These are phyloP conservation scores for Rachycentron canadum DNA, from an alignment of 2,797 vertebrate genomes.

Conservation along the genomic window DNA sequence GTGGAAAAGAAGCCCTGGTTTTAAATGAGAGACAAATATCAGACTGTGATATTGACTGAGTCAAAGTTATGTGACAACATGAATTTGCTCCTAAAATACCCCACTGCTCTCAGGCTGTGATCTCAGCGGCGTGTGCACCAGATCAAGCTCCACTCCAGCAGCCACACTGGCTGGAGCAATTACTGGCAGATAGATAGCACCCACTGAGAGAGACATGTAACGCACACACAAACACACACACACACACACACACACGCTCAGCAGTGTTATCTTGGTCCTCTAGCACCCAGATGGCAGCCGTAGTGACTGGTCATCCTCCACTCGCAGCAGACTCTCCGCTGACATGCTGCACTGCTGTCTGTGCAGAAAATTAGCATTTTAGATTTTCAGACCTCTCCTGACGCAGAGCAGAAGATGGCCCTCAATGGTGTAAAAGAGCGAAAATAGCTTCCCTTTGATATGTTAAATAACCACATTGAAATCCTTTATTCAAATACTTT, in stretches of 20 bases:
- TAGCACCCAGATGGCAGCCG: conserved; percentile 48
- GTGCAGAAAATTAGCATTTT: background rate
- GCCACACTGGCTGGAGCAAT: conserved; percentile 29
- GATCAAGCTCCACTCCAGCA: conserved; percentile 21
- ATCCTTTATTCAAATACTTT: background rate
- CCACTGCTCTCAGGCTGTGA: conserved; percentile 20
- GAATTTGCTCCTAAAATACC: conserved; percentile 28
- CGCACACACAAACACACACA: background rate
- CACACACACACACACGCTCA: conserved; percentile 9
- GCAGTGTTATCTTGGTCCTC: conserved; percentile 17
- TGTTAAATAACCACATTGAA: background rate
- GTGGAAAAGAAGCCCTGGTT: background rate
- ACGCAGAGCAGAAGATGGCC: background rate
- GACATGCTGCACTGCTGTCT: conserved; percentile 18
- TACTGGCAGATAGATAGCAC: conserved; percentile 28
- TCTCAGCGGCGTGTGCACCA: conserved; percentile 5
- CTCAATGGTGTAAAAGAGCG: background rate
- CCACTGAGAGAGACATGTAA: conserved; percentile 8
- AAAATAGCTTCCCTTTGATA: background rate
- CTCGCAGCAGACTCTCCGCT: conserved; percentile 28
- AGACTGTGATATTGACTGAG: background rate
- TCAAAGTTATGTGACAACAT: conserved; percentile 15
- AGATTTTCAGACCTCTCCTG: conserved; percentile 3
- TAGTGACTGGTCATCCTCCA: conserved; percentile 15
- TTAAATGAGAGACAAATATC: conserved; percentile 12